Percentiles rank a stretch among this genome's conserved stretches.
Evolutionary conservation across 2,888 invertebrate species (phyloP).

Genomic region (Acleris laterana): DNA sequence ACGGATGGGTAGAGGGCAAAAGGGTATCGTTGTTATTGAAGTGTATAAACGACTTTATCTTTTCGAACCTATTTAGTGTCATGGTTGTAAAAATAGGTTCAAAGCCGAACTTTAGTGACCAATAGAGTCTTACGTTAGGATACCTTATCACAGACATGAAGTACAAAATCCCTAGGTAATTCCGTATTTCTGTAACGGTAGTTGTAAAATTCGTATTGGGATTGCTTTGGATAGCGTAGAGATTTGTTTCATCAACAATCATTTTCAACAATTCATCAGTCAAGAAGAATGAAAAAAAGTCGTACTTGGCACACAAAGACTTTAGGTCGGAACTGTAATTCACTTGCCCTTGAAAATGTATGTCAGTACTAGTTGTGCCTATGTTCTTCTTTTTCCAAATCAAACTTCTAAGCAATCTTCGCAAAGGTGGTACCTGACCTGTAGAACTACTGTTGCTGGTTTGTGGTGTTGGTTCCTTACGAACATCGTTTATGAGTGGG

Average conservation of each 20-base stretch:
- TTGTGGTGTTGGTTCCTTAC: too few species aligned
- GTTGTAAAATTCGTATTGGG: too few species aligned
- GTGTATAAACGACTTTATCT: background rate
- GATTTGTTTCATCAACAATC: too few species aligned
- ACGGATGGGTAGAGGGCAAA: background rate
- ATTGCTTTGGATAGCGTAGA: too few species aligned
- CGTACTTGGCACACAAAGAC: conserved; percentile 1
- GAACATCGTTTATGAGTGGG: too few species aligned
- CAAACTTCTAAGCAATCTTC: too few species aligned
- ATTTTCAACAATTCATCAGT: background rate
- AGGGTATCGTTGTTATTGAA: background rate
- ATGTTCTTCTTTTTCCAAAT: too few species aligned
- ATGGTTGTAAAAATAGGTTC: background rate
- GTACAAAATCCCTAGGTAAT: background rate
- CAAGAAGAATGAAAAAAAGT: background rate
- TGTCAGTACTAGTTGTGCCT: too few species aligned
- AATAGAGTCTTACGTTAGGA: background rate
- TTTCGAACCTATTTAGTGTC: background rate
- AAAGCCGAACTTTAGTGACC: background rate
- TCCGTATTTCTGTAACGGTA: too few species aligned
- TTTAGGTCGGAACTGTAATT: background rate
- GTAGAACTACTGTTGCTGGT: too few species aligned
- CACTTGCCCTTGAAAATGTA: too few species aligned
- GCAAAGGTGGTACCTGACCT: too few species aligned
- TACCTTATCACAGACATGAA: background rate